These are phyloP conservation scores for Tinea pellionella DNA, from an alignment of 2,888 invertebrate genomes.

Conservation along the genomic window DNA sequence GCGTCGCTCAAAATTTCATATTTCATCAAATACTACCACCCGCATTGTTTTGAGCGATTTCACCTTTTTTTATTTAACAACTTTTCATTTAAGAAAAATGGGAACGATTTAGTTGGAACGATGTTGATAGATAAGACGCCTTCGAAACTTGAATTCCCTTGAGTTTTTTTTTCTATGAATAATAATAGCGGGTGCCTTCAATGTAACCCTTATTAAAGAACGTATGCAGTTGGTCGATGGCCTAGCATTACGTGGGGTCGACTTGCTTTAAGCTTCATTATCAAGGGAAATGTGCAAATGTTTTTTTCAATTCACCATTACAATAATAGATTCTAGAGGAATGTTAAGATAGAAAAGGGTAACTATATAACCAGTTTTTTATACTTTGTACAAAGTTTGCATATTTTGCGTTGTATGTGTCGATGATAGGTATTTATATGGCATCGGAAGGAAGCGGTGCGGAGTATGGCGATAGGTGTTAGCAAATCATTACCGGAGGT, in stretches of 20 bases:
- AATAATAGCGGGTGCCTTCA: conserved; percentile 58
- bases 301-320: neutral
- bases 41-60: conserved; percentile 47
- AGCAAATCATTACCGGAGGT: conserved; percentile 48
- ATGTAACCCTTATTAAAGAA: conserved; percentile 58
- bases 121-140: conserved; percentile 49
- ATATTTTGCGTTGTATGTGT: conserved; percentile 4
- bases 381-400: neutral
- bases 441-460: conserved; percentile 66
- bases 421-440: conserved; percentile 37
- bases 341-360: neutral
- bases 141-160: conserved; percentile 37
- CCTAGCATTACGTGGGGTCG: conserved; percentile 45
- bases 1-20: conserved; percentile 7
- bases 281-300: conserved; percentile 27
- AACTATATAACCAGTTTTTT: neutral
- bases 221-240: conserved; percentile 52
- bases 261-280: conserved; percentile 32
- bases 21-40: conserved; percentile 30
- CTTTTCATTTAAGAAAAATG: conserved; percentile 27
- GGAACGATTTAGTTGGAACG: conserved; percentile 26
- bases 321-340: neutral
- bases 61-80: conserved; percentile 19
- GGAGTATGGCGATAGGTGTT: conserved; percentile 43
- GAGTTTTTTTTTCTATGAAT: conserved; percentile 42